Base-by-base conservation (phyloP, 2,113 vertebrate species). In the Triplophysa tibetana region DNA sequence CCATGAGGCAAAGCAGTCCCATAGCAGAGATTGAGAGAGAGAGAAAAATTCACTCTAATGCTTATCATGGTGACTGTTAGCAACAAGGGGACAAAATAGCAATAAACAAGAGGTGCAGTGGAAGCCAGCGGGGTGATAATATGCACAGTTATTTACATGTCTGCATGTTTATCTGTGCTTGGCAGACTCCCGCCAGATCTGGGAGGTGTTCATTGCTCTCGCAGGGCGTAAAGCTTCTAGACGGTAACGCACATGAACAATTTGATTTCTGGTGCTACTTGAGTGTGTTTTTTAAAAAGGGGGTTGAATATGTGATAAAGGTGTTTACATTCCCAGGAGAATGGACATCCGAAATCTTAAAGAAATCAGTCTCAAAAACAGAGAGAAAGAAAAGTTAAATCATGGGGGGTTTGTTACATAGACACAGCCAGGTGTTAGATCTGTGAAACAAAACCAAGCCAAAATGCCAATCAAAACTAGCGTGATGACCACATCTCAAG, bases 121-220 rank as follows among this genome's bases (percentile, higher is more conserved):
- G n/a, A 74, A 74, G 52, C 79, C 58, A 43, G 64, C 72, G 17
- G 72, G 26, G 56, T 63, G 70, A 72, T 77, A 84, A 74, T 65
- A 67, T 81, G 79, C 38, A 77, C 33, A 13, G 69, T 64, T 77
- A 65, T 77, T 77, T 77, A 65, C 74, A 77, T 58, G 64, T 85
- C 80, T 72, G 58, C 73, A 68, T 82, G 83, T 80, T 80, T 80
- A 85, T 85, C 83, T 80, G 54, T 45, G 54, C 45, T 72, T 58
- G 73, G 80, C 83, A 82, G 80, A 67, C 79, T 64, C 62, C 67
- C 23, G 50, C 54, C 67, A 77, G 62, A 60, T 78, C 43, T 50
- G 43, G 68, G 70, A 79, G 48, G 73, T 11, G 38, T 70, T 60
- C 61, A 67, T 54, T 45, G 11, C 58, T 75, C 52, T 69, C 23